Percentiles rank a stretch among this genome's conserved stretches.
Conservation (phyloP, 2,797 vertebrate species). For the Helicolenus hilgendorfi region DNA sequence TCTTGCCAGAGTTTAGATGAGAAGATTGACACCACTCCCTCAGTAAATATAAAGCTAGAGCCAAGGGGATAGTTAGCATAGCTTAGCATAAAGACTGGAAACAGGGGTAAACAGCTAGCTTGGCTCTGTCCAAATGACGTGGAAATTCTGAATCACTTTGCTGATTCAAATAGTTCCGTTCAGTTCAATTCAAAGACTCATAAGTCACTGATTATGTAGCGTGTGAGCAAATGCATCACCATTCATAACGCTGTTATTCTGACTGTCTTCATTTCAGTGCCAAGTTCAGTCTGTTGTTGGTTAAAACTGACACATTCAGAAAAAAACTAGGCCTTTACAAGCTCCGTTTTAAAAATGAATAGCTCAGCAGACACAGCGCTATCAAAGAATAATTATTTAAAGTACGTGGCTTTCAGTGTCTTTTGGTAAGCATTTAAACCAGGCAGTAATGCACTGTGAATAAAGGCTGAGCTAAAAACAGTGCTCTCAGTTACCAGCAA, state of each 20-base stretch:
- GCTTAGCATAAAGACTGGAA: conserved; percentile 35
- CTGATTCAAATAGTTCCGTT: conserved; percentile 11
- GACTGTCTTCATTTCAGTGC: neutral
- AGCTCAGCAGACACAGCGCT: neutral
- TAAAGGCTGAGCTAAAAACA: neutral
- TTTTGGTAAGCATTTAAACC: neutral
- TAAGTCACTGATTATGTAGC: neutral
- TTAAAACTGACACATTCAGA: neutral
- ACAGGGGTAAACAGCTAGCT: neutral
- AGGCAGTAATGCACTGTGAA: neutral
- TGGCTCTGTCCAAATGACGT: neutral
- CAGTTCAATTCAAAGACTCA: neutral
- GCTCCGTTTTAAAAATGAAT: neutral
- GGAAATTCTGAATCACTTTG: conserved; percentile 40
- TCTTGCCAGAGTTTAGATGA: neutral
- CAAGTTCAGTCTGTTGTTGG: neutral
- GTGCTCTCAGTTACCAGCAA: neutral
- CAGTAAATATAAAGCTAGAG: neutral
- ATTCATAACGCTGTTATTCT: neutral
- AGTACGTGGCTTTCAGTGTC: neutral
- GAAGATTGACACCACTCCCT: neutral
- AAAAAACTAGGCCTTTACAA: neutral
- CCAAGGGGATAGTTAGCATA: neutral
- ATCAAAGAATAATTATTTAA: neutral
- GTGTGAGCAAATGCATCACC: neutral